Conservation (phyloP, 2,113 vertebrate genomes). For the Campylomormyrus tamandua region DNA sequence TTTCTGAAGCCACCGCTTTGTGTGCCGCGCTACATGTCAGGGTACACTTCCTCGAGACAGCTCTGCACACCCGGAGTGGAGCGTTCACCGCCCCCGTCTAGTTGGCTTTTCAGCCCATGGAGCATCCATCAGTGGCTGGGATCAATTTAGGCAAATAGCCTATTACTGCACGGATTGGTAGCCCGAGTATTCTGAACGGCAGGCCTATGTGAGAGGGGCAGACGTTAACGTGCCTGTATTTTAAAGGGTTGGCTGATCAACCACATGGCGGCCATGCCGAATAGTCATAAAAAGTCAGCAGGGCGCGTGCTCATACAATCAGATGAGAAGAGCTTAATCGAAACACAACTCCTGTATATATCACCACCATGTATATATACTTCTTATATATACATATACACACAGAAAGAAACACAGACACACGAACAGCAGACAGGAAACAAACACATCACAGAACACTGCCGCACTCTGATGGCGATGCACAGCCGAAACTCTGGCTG, state of each 20-base stretch:
- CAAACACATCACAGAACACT: background rate
- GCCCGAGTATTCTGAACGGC: background rate
- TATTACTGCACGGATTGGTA: background rate
- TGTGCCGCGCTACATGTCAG: background rate
- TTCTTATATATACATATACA: conserved; percentile 4
- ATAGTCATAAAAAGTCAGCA: background rate
- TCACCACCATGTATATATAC: conserved; percentile 16
- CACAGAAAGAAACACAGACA: background rate
- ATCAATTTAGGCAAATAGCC: background rate
- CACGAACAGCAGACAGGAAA: background rate
- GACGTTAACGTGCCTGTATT: background rate
- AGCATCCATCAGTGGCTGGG: background rate
- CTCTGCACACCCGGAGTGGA: background rate
- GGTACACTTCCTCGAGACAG: background rate
- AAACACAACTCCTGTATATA: conserved; percentile 4
- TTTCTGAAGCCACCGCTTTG: background rate
- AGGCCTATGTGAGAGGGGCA: background rate
- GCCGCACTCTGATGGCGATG: too few relatives aligned
- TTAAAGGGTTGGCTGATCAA: background rate
- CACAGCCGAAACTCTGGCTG: background rate
- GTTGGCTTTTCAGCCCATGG: background rate
- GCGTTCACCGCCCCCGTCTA: background rate
- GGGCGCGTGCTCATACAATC: background rate
- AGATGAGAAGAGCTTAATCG: conserved; percentile 1
- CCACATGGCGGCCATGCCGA: background rate